Conservation (phyloP, 2,113 vertebrate species). For the Oncorhynchus mykiss region DNA sequence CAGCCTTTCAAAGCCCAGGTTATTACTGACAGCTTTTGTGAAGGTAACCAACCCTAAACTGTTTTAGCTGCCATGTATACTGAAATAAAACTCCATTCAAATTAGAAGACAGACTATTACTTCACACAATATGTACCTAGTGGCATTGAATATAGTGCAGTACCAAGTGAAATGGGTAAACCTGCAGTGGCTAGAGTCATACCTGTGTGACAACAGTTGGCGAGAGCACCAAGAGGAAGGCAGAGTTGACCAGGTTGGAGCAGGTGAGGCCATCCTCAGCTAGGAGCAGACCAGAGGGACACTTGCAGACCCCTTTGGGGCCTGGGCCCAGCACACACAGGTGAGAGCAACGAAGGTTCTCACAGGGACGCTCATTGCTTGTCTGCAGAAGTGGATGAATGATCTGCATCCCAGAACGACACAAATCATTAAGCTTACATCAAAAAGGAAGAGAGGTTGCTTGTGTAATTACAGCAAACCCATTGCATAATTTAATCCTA, state of each 20-base stretch:
- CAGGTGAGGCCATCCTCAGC: slow-evolving; percentile 73
- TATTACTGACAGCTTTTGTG: too few relatives aligned
- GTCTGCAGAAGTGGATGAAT: slow-evolving; percentile 74
- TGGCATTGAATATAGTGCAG: too few relatives aligned
- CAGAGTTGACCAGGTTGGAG: slow-evolving; percentile 63
- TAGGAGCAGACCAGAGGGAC: slow-evolving; percentile 72
- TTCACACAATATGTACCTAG: too few relatives aligned
- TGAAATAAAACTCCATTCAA: too few relatives aligned
- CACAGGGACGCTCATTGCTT: slow-evolving; percentile 66
- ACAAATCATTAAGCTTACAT: not conserved
- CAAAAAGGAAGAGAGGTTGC: not conserved
- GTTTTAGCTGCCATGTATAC: too few relatives aligned
- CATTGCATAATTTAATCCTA: not conserved
- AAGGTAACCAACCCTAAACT: too few relatives aligned
- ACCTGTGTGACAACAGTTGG: slow-evolving; percentile 77
- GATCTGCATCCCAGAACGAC: slow-evolving; percentile 52
- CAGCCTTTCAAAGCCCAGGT: too few relatives aligned
- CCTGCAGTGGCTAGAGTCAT: slow-evolving; percentile 5
- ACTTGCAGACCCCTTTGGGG: slow-evolving; percentile 78
- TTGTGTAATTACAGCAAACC: not conserved
- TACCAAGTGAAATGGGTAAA: too few relatives aligned
- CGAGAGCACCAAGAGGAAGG: slow-evolving; percentile 77
- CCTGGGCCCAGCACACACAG: slow-evolving; percentile 80
- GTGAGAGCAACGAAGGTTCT: slow-evolving; percentile 76
- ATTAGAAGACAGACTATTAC: too few relatives aligned